Evolutionary conservation across 2,797 vertebrate species (phyloP).

Genomic region (Lacerta bilineata): DNA sequence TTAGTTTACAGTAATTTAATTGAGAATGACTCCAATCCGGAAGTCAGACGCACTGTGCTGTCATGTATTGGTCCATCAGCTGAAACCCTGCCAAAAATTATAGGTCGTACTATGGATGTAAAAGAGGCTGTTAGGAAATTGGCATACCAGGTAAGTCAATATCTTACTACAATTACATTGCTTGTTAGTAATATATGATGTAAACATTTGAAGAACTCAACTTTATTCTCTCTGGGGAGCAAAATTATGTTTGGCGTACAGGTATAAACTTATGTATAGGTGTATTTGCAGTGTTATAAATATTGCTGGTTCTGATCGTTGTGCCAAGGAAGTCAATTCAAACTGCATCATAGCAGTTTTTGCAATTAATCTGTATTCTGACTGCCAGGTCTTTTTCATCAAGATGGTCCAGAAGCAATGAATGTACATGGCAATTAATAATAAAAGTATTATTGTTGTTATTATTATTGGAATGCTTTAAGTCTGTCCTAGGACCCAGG

Average conservation of each 20-base stretch:
- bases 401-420: background rate
- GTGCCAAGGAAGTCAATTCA: too few species aligned
- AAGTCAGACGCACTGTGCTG: slow-evolving; percentile 93
- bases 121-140: slow-evolving; percentile 93
- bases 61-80: slow-evolving; percentile 94
- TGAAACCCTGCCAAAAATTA: slow-evolving; percentile 88
- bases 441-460: background rate
- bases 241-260: background rate
- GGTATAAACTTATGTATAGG: too few species aligned
- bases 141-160: slow-evolving; percentile 89
- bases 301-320: too few species aligned
- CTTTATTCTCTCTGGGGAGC: background rate
- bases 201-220: background rate
- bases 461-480: background rate
- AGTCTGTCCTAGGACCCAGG: background rate
- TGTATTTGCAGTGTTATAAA: too few species aligned
- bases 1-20: slow-evolving; percentile 89
- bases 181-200: background rate
- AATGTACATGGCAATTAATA: background rate
- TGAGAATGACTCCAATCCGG: slow-evolving; percentile 92
- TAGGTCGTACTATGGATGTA: slow-evolving; percentile 91
- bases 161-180: background rate
- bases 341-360: too few species aligned
- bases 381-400: background rate
- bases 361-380: background rate